Percentiles rank a stretch among this genome's conserved stretches.
These are phyloP conservation scores for Diaprepes abbreviatus DNA, from an alignment of 2,888 invertebrate genomes.

Conservation along the genomic window DNA sequence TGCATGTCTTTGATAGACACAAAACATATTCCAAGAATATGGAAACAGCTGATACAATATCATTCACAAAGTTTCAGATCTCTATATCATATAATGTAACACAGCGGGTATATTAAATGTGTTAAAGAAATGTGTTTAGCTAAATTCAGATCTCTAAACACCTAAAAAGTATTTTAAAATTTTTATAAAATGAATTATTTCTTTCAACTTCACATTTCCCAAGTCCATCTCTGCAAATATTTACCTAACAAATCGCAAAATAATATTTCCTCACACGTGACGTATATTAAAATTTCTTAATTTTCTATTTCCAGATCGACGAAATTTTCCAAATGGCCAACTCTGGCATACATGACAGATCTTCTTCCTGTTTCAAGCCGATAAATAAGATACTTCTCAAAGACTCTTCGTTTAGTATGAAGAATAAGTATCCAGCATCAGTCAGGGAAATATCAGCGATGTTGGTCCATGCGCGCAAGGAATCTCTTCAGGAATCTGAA, in stretches of 20 bases:
- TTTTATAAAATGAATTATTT: too few relatives aligned
- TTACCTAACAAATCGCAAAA: slow-evolving; percentile 18
- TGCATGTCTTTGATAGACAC: too few relatives aligned
- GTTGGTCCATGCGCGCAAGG: slow-evolving; percentile 60
- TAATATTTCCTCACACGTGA: slow-evolving; percentile 17
- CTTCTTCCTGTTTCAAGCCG: slow-evolving; percentile 49
- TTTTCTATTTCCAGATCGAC: slow-evolving; percentile 31
- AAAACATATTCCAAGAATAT: too few relatives aligned
- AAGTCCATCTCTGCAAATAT: slow-evolving; percentile 5
- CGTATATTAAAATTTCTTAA: not conserved
- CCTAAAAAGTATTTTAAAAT: too few relatives aligned
- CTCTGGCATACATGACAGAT: slow-evolving; percentile 47
- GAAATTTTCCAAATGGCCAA: slow-evolving; percentile 53
- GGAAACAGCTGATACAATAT: too few relatives aligned
- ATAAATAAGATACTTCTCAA: slow-evolving; percentile 54
- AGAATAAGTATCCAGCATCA: slow-evolving; percentile 55
- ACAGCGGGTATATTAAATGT: too few relatives aligned
- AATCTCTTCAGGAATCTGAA: slow-evolving; percentile 51
- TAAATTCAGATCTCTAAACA: too few relatives aligned
- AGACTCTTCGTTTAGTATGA: slow-evolving; percentile 51
- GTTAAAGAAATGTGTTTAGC: too few relatives aligned
- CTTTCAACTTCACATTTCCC: too few relatives aligned
- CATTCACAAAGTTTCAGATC: too few relatives aligned
- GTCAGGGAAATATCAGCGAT: slow-evolving; percentile 58
- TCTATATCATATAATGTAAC: too few relatives aligned